Conservation (phyloP, 2,888 invertebrate genomes). For the Lydus trimaculatus region DNA sequence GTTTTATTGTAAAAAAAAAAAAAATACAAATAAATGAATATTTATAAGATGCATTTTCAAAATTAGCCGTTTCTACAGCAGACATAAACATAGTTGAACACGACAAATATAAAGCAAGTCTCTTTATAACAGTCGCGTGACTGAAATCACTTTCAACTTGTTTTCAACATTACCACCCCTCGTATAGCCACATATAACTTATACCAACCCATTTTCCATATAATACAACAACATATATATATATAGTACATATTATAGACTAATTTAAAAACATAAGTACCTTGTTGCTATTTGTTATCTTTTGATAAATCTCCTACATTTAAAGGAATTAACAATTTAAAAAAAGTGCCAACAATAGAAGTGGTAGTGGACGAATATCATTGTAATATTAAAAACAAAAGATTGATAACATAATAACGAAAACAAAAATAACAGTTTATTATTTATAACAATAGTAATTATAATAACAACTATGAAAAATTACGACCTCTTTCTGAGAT, state of each 20-base stretch:
- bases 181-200: not conserved
- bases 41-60: not conserved
- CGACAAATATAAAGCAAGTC: slow-evolving; percentile 33
- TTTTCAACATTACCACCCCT: slow-evolving; percentile 36
- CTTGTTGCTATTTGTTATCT: slow-evolving; percentile 32
- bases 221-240: slow-evolving; percentile 36
- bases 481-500: not conserved
- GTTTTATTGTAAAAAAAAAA: slow-evolving; percentile 6
- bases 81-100: not conserved
- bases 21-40: not conserved
- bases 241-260: slow-evolving; percentile 20
- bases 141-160: slow-evolving; percentile 49
- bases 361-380: not conserved
- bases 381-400: not conserved
- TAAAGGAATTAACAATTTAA: slow-evolving; percentile 8
- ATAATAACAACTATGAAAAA: not conserved
- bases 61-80: not conserved
- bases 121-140: slow-evolving; percentile 53
- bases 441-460: not conserved
- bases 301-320: slow-evolving; percentile 29
- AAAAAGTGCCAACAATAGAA: not conserved
- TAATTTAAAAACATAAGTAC: slow-evolving; percentile 36
- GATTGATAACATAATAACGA: not conserved
- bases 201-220: not conserved
- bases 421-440: not conserved